A percentile compares a stretch with the other conserved stretches of the same genome.
phyloP scores from a whole-genome alignment of 2,113 vertebrate genomes.

The Dipodomys stephensi region DNA sequence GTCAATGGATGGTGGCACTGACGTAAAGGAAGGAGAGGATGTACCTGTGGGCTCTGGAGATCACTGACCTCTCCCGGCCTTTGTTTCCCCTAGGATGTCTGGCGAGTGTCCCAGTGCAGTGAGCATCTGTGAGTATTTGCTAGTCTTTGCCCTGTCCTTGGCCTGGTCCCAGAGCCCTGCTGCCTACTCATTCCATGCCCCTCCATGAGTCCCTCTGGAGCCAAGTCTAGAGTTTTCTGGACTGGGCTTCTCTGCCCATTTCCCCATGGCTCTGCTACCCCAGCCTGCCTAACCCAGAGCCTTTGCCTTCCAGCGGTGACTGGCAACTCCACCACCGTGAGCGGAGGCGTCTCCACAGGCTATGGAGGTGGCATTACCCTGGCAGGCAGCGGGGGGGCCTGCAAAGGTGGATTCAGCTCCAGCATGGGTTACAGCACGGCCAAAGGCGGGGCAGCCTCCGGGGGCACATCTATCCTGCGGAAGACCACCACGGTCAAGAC shows the following conservation, averaged over 20 bases:
- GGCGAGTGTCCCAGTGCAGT: slow-evolving; percentile 77
- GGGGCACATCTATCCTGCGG: slow-evolving; percentile 72
- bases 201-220: not conserved
- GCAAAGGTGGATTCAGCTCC: slow-evolving; percentile 55
- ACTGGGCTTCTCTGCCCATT: not conserved
- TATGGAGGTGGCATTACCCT: slow-evolving; percentile 63
- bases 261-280: not conserved
- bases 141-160: not conserved
- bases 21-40: not conserved
- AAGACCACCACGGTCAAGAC: slow-evolving; percentile 78
- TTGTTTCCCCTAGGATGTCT: slow-evolving; percentile 74
- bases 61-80: not conserved
- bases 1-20: not conserved
- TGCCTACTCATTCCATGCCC: not conserved
- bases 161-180: not conserved
- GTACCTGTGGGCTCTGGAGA: not conserved
- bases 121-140: slow-evolving; percentile 78
- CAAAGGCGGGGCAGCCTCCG: slow-evolving; percentile 56
- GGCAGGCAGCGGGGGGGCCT: not conserved
- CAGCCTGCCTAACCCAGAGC: not conserved
- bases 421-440: not conserved
- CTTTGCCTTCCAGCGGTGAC: slow-evolving; percentile 78
- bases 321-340: slow-evolving; percentile 72
- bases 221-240: not conserved
- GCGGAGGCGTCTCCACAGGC: not conserved